A percentile compares a stretch with the other conserved stretches of the same genome.
phyloP scores from a whole-genome alignment of 2,888 invertebrate species.

The Heliconius ismenius region DNA sequence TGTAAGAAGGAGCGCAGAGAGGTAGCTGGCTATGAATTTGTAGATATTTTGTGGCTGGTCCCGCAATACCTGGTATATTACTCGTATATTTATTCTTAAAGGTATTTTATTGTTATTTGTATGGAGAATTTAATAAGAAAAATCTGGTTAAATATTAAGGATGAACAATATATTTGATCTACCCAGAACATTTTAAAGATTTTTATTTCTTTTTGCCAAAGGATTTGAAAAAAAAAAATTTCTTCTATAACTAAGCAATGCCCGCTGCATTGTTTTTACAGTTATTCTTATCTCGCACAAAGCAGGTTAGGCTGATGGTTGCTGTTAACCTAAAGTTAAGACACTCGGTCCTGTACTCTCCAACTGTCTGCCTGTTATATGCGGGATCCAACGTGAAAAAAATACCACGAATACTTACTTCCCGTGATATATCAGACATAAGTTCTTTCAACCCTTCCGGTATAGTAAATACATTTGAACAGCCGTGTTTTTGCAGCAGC shows the following conservation, averaged over 20 bases:
- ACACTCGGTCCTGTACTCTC: no score
- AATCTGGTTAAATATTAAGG: no score
- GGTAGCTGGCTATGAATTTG: slow-evolving; percentile 87
- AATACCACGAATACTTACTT: slow-evolving; percentile 67
- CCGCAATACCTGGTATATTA: slow-evolving; percentile 82
- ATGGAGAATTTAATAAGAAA: not conserved
- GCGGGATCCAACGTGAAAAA: not conserved
- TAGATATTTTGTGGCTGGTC: slow-evolving; percentile 85
- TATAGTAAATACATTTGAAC: slow-evolving; percentile 72
- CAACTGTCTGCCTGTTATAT: not conserved
- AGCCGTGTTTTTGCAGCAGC: slow-evolving; percentile 71
- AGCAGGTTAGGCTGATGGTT: no score
- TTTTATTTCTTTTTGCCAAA: no score
- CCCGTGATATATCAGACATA: slow-evolving; percentile 87
- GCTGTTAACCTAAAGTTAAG: no score
- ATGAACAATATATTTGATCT: no score
- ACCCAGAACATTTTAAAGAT: no score
- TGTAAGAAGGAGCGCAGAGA: slow-evolving; percentile 85
- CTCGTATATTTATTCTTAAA: not conserved
- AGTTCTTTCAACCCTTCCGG: slow-evolving; percentile 88
- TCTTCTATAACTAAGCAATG: no score
- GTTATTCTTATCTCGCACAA: no score
- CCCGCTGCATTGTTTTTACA: no score
- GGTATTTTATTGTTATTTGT: not conserved
- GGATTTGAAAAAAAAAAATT: no score